Conservation (phyloP, 2,113 vertebrate species). For the Pluvianellus socialis region DNA sequence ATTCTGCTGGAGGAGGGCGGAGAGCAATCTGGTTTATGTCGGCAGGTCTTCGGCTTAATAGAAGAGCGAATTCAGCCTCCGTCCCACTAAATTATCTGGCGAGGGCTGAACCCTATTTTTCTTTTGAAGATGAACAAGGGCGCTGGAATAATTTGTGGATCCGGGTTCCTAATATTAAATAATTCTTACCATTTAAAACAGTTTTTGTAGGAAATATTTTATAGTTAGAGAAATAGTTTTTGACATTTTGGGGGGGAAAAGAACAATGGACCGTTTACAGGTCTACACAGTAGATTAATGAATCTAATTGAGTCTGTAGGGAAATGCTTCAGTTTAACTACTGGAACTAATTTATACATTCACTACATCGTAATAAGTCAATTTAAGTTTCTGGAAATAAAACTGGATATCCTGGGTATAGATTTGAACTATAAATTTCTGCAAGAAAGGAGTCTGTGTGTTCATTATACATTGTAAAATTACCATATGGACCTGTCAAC, state of each 20-base stretch:
- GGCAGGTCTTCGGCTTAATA: not conserved
- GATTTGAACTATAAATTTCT: conserved; percentile 91
- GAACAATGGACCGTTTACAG: conserved; percentile 85
- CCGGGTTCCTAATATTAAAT: conserved; percentile 73
- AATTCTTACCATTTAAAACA: conserved; percentile 83
- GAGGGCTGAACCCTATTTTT: conserved; percentile 70
- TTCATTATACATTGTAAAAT: conserved; percentile 98
- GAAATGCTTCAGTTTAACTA: conserved; percentile 98
- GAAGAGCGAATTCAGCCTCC: not conserved
- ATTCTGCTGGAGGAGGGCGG: not conserved
- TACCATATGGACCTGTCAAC: conserved; percentile 99
- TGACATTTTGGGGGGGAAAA: conserved; percentile 80
- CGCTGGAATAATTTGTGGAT: conserved; percentile 73
- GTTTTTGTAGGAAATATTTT: conserved; percentile 87
- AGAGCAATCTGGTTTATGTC: not conserved
- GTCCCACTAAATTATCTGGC: conserved; percentile 63
- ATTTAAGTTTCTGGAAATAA: conserved; percentile 91
- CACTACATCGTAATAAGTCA: conserved; percentile 96
- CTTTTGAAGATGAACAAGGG: conserved; percentile 54
- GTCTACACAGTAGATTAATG: conserved; percentile 87
- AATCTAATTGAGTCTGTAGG: conserved; percentile 94
- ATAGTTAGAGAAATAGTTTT: conserved; percentile 85
- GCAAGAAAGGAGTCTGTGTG: conserved; percentile 87
- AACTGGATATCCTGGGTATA: conserved; percentile 88
- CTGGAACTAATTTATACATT: conserved; percentile 98